A percentile compares a stretch with the other conserved stretches of the same genome.
phyloP scores from a whole-genome alignment of 1,140 invertebrate genomes.

The Thaumatotibia leucotreta region DNA sequence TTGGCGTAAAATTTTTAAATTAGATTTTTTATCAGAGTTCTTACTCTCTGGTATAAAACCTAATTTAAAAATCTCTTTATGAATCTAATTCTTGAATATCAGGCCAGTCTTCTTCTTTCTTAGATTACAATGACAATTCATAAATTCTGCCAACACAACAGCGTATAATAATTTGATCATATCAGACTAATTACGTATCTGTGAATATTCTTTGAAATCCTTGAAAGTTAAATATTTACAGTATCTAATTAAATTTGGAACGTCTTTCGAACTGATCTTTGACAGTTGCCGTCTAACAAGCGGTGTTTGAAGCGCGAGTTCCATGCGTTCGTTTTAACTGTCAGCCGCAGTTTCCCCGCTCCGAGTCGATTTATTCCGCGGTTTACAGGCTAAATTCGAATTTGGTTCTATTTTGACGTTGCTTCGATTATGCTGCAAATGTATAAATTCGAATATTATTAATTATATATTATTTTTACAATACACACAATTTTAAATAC shows the following conservation, averaged over 20 bases:
- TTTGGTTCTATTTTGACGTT: background rate
- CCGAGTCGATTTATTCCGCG: background rate
- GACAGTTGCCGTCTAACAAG: background rate
- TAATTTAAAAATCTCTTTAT: no score
- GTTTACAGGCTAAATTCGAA: background rate
- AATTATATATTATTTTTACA: no score
- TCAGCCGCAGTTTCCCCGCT: background rate
- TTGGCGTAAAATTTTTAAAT: no score
- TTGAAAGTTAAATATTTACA: background rate
- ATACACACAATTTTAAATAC: no score
- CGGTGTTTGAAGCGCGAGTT: background rate
- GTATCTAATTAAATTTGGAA: background rate
- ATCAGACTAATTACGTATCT: no score
- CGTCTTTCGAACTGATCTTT: background rate
- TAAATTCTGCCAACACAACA: no score
- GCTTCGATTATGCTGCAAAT: background rate
- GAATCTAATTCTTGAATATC: no score
- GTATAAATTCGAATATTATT: background rate
- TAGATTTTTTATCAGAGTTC: no score
- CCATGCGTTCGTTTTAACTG: conserved; percentile 6
- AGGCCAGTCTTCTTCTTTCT: no score
- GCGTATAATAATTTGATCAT: no score
- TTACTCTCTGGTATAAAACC: no score
- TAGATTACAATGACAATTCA: no score
- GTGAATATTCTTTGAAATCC: background rate